phyloP scores from a whole-genome alignment of 2,888 invertebrate genomes.

The Ischnus inquisitorius region DNA sequence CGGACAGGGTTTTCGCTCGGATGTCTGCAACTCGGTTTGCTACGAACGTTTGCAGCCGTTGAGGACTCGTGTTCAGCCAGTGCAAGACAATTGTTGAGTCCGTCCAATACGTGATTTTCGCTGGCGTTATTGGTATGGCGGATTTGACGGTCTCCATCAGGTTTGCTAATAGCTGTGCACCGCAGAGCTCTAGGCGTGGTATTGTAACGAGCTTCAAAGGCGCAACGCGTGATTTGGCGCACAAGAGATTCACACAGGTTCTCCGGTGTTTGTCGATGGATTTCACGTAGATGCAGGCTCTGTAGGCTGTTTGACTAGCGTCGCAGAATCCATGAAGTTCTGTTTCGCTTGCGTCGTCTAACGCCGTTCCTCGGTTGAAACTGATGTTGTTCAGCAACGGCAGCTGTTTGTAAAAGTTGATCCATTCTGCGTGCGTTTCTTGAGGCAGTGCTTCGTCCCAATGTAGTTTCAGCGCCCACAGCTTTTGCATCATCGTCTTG shows the following conservation, averaged over 20 bases:
- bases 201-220: conserved; percentile 61
- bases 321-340: conserved; percentile 71
- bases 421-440: conserved; percentile 45
- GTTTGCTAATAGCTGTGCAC: conserved; percentile 54
- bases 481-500: conserved; percentile 55
- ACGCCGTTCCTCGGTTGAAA: neutral
- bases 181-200: conserved; percentile 68
- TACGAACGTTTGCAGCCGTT: conserved; percentile 55
- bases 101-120: conserved; percentile 45
- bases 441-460: conserved; percentile 63
- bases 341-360: neutral
- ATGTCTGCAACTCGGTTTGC: conserved; percentile 61
- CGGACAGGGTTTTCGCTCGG: conserved; percentile 29
- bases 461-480: conserved; percentile 38
- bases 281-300: conserved; percentile 70
- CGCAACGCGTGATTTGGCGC: conserved; percentile 66
- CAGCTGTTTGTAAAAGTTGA: conserved; percentile 6
- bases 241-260: conserved; percentile 48
- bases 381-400: neutral
- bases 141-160: neutral
- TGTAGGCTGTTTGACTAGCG: conserved; percentile 70
- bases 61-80: conserved; percentile 59
- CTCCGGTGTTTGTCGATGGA: neutral
- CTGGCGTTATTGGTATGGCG: neutral
- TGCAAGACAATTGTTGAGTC: conserved; percentile 64